phyloP scores from a whole-genome alignment of 2,888 invertebrate genomes.

The Argynnis bischoffii region DNA sequence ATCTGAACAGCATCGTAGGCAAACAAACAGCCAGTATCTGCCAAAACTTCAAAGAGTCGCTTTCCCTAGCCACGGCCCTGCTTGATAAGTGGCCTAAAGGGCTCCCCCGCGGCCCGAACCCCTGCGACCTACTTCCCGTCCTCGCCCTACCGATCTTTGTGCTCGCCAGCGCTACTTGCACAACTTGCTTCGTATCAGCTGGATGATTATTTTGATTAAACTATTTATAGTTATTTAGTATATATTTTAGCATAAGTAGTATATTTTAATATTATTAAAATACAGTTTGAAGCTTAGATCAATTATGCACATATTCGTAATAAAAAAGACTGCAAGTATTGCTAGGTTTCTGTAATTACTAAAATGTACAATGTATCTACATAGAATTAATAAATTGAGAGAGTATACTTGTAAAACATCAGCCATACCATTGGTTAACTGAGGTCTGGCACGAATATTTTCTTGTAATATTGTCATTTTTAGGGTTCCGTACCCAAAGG shows the following conservation, averaged over 20 bases:
- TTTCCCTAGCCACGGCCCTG: slow-evolving; percentile 62
- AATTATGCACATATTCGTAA: no score
- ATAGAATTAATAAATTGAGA: no score
- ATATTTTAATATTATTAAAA: no score
- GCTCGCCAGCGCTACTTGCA: slow-evolving; percentile 75
- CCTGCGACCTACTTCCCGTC: slow-evolving; percentile 55
- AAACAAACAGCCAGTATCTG: slow-evolving; percentile 44
- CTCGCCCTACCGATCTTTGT: slow-evolving; percentile 77
- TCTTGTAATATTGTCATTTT: slow-evolving; percentile 25
- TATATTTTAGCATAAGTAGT: background rate
- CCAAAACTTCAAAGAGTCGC: slow-evolving; percentile 70
- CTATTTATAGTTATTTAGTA: slow-evolving; percentile 22
- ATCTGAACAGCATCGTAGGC: slow-evolving; percentile 36
- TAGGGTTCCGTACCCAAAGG: no score
- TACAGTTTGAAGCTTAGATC: no score
- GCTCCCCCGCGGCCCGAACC: slow-evolving; percentile 62
- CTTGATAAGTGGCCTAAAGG: slow-evolving; percentile 79
- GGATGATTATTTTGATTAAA: slow-evolving; percentile 66
- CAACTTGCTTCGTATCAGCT: slow-evolving; percentile 76
- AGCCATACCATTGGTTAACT: slow-evolving; percentile 6
- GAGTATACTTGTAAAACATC: background rate
- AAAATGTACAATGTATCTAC: no score
- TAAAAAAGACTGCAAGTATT: no score
- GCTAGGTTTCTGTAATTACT: no score
- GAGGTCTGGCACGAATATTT: slow-evolving; percentile 21